phyloP scores from a whole-genome alignment of 2,888 invertebrate genomes.

The Diarsia mendica region DNA sequence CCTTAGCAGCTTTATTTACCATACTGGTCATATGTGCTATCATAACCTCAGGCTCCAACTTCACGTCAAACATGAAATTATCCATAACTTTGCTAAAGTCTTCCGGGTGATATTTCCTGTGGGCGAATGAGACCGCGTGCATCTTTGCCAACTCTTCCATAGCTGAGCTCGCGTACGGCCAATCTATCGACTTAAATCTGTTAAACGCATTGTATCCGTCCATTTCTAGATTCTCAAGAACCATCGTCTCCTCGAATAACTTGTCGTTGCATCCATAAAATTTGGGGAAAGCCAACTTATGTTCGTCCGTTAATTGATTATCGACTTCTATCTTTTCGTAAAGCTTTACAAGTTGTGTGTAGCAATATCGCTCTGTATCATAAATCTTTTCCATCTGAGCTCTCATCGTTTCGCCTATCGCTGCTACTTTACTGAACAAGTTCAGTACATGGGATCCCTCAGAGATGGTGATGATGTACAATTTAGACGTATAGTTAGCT shows the following conservation, averaged over 20 bases:
- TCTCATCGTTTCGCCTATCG: conserved; percentile 72
- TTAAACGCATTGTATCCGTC: conserved; percentile 75
- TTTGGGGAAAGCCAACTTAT: conserved; percentile 72
- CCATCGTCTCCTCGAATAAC: conserved; percentile 73
- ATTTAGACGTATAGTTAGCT: conserved; percentile 72
- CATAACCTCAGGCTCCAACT: conserved; percentile 17
- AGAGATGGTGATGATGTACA: conserved; percentile 64
- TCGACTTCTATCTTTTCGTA: conserved; percentile 73
- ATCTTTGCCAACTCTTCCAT: conserved; percentile 78
- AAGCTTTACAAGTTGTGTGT: conserved; percentile 69
- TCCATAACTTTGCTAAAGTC: conserved; percentile 69
- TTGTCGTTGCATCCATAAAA: conserved; percentile 72
- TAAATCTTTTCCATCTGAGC: conserved; percentile 65
- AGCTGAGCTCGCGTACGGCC: conserved; percentile 76
- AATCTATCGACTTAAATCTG: conserved; percentile 75
- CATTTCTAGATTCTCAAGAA: conserved; percentile 77
- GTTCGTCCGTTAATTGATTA: conserved; percentile 66
- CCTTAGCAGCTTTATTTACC: conserved; percentile 49
- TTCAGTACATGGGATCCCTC: conserved; percentile 62
- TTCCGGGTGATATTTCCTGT: conserved; percentile 71
- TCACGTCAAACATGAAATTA: conserved; percentile 56
- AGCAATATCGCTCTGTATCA: conserved; percentile 73
- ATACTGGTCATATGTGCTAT: conserved; percentile 33
- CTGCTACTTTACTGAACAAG: conserved; percentile 78
- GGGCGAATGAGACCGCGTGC: conserved; percentile 82